Evolutionary conservation across 1,140 invertebrate genomes (phyloP).

Genomic region (Drosophila melanogaster): DNA sequence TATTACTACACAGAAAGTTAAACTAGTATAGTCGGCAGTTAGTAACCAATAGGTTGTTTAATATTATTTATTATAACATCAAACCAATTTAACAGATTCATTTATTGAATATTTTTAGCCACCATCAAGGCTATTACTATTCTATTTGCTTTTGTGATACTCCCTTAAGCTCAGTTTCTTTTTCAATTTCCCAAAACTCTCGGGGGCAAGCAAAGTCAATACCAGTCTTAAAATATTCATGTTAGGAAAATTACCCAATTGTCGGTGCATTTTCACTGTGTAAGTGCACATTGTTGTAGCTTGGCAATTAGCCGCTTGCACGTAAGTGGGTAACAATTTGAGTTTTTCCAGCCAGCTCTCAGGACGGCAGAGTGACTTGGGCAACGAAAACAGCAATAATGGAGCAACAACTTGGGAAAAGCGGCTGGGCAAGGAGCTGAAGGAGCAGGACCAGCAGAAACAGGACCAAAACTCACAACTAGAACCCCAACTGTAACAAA

Average conservation of each 20-base stretch:
- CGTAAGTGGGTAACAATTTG: slow-evolving; percentile 48
- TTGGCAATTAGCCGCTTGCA: slow-evolving; percentile 52
- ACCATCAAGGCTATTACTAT: no score
- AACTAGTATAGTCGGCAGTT: background rate
- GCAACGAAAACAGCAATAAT: slow-evolving; percentile 19
- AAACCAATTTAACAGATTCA: no score
- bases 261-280: slow-evolving; percentile 10
- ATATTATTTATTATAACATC: no score
- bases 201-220: background rate
- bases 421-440: slow-evolving; percentile 2
- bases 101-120: no score
- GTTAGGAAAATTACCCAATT: slow-evolving; percentile 4
- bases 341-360: slow-evolving; percentile 23
- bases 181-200: no score
- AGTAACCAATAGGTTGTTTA: no score
- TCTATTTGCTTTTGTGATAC: no score
- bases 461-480: slow-evolving; percentile 10
- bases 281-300: slow-evolving; percentile 44
- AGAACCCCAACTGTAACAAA: slow-evolving; percentile 36
- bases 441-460: slow-evolving; percentile 1
- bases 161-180: no score
- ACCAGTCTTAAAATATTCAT: background rate
- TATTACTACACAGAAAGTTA: background rate
- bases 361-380: slow-evolving; percentile 4
- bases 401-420: slow-evolving; percentile 36